These are phyloP conservation scores for Heliconius charithonia DNA, from an alignment of 2,888 invertebrate genomes.

Conservation along the genomic window DNA sequence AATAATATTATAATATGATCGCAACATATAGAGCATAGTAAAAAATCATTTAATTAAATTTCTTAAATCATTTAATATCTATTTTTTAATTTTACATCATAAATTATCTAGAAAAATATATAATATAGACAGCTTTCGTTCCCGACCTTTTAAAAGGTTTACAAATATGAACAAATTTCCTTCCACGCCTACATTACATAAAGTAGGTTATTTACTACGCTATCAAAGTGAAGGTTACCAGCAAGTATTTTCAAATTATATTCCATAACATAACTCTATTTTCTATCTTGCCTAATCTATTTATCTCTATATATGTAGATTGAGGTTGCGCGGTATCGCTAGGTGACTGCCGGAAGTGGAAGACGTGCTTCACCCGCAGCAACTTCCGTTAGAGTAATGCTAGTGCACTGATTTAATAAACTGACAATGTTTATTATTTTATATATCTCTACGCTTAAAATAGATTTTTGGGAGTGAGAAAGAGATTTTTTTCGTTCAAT, in stretches of 20 bases:
- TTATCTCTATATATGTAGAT: constrained; percentile 19
- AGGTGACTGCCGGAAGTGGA: constrained; percentile 31
- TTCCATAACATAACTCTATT: constrained; percentile 14
- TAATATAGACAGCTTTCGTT: not conserved
- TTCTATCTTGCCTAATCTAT: constrained; percentile 36
- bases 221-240: not conserved
- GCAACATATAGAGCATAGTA: too few species aligned
- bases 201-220: not conserved
- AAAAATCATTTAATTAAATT: too few species aligned
- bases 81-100: too few species aligned
- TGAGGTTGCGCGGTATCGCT: constrained; percentile 14
- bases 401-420: constrained; percentile 20
- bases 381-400: constrained; percentile 32
- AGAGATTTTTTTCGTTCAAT: too few species aligned
- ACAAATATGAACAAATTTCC: not conserved
- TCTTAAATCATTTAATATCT: too few species aligned
- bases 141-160: not conserved
- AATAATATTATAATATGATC: too few species aligned
- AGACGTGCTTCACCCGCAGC: constrained; percentile 32
- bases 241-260: not conserved
- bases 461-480: not conserved
- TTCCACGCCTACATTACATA: not conserved
- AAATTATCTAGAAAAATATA: too few species aligned
- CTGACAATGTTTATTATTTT: not conserved
- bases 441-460: not conserved